Evolutionary conservation across 2,797 vertebrate genomes (phyloP).

Genomic region (Allobates femoralis): DNA sequence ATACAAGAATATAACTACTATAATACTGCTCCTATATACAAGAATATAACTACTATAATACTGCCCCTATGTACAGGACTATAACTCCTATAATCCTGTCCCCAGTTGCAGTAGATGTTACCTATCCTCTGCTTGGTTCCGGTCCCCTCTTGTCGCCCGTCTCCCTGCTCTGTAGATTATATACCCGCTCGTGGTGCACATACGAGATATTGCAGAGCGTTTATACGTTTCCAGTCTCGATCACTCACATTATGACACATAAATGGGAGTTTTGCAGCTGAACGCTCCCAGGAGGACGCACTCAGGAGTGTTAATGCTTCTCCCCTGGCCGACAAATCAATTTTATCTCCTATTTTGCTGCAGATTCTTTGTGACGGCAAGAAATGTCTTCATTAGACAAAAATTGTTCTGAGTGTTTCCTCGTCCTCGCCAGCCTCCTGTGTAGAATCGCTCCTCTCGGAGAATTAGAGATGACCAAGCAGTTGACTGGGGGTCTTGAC

Average conservation of each 20-base stretch:
- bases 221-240: not conserved
- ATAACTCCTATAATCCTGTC: not conserved
- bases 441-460: too few relatives aligned
- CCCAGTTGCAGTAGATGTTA: not conserved
- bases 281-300: constrained; percentile 12
- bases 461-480: too few relatives aligned
- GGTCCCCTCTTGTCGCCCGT: not conserved
- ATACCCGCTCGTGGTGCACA: not conserved
- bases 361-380: constrained; percentile 4
- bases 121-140: not conserved
- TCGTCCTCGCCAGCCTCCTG: not conserved
- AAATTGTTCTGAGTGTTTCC: constrained; percentile 1
- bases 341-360: constrained; percentile 25
- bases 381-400: constrained; percentile 25
- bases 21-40: constrained; percentile 10
- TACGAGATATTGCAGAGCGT: not conserved
- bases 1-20: constrained; percentile 7
- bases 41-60: constrained; percentile 19
- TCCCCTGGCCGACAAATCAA: constrained; percentile 33
- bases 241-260: constrained; percentile 35
- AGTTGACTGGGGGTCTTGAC: too few relatives aligned
- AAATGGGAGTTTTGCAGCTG: constrained; percentile 14
- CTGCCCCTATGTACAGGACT: not conserved
- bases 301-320: constrained; percentile 41
- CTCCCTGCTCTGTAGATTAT: not conserved